Evolutionary conservation across 2,113 vertebrate genomes (phyloP).

Genomic region (Plestiodon gilberti): DNA sequence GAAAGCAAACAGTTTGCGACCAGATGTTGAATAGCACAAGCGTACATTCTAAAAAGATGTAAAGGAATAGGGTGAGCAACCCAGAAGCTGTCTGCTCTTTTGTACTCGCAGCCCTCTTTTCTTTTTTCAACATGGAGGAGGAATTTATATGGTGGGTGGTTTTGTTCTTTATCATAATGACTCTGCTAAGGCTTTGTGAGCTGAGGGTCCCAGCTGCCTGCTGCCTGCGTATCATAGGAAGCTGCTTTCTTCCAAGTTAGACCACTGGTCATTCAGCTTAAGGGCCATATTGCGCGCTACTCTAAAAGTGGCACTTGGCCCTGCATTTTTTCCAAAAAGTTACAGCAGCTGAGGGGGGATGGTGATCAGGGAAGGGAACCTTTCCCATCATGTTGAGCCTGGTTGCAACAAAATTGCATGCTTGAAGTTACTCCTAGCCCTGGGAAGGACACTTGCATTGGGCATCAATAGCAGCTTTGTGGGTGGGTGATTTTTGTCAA

Average conservation of each 20-base stretch:
- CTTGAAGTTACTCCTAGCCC: too few relatives aligned
- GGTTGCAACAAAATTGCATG: too few relatives aligned
- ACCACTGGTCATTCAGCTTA: too few relatives aligned
- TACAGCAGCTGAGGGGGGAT: too few relatives aligned
- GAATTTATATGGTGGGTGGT: slow-evolving; percentile 19
- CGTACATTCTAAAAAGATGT: slow-evolving; percentile 33
- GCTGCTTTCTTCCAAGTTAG: too few relatives aligned
- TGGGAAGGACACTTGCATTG: too few relatives aligned
- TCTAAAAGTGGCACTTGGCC: too few relatives aligned
- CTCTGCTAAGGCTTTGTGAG: background rate
- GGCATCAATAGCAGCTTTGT: too few relatives aligned
- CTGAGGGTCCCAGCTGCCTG: slow-evolving; percentile 11
- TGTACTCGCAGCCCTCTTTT: slow-evolving; percentile 3
- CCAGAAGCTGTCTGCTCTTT: slow-evolving; percentile 4
- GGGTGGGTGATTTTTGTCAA: too few relatives aligned
- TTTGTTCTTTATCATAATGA: slow-evolving; percentile 1
- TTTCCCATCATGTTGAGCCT: too few relatives aligned
- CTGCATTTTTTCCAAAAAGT: too few relatives aligned
- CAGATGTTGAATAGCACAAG: slow-evolving; percentile 53
- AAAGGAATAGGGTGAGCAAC: background rate
- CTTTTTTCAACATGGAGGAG: background rate
- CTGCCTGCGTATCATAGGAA: background rate
- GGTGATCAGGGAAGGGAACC: too few relatives aligned
- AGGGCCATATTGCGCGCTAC: background rate
- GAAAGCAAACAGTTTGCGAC: slow-evolving; percentile 49